Percentiles rank a stretch among this genome's conserved stretches.
These are phyloP conservation scores for Cyclina sinensis DNA, from an alignment of 1,140 invertebrate genomes.

Conservation along the genomic window DNA sequence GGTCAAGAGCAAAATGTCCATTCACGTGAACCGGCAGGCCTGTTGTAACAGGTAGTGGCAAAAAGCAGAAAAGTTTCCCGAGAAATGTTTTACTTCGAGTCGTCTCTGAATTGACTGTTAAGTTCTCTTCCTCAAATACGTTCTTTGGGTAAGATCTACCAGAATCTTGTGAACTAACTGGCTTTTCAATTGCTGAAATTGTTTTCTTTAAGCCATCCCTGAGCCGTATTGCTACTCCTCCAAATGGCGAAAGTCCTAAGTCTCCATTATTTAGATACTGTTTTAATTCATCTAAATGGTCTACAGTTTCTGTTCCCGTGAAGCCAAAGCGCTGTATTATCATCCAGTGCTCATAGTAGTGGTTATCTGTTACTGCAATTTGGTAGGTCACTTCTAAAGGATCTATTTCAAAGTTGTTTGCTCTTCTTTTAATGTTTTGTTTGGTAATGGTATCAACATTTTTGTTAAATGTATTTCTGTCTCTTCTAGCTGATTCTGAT, in stretches of 20 bases:
- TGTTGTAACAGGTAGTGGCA: slow-evolving; percentile 82
- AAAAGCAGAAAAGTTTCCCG: slow-evolving; percentile 79
- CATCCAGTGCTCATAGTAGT: slow-evolving; percentile 68
- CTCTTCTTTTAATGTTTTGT: background rate
- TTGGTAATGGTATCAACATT: background rate
- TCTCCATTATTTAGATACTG: slow-evolving; percentile 70
- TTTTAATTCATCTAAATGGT: background rate
- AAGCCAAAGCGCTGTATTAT: slow-evolving; percentile 75
- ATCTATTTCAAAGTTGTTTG: slow-evolving; percentile 53
- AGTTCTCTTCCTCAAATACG: too few relatives aligned
- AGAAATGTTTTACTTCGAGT: background rate
- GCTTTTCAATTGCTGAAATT: slow-evolving; percentile 80
- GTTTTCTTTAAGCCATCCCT: slow-evolving; percentile 39
- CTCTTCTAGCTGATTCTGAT: background rate
- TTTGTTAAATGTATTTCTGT: slow-evolving; percentile 50
- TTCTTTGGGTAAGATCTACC: too few relatives aligned
- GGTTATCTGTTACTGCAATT: slow-evolving; percentile 59
- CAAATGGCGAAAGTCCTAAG: slow-evolving; percentile 76
- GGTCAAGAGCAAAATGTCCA: slow-evolving; percentile 84
- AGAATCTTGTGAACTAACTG: too few relatives aligned
- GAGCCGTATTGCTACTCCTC: slow-evolving; percentile 77
- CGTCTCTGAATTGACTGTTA: slow-evolving; percentile 47
- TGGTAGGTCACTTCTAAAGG: slow-evolving; percentile 5
- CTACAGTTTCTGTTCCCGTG: slow-evolving; percentile 40
- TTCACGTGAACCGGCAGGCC: slow-evolving; percentile 83